A percentile compares a stretch with the other conserved stretches of the same genome.
Conservation (phyloP, 2,113 vertebrate species). For the Bubo bubo region DNA sequence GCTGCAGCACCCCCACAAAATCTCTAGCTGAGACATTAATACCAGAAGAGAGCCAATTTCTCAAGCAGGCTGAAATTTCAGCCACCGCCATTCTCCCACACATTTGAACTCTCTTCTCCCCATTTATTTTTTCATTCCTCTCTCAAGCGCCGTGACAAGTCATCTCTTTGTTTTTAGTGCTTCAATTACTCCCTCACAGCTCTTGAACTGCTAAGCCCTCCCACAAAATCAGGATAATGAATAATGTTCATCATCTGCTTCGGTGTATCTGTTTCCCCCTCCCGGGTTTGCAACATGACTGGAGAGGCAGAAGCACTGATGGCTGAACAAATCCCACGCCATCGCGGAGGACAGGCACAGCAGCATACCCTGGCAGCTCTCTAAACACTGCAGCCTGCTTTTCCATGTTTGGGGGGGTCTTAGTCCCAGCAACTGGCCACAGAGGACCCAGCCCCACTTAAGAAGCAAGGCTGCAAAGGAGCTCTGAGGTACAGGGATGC, state of each 20-base stretch:
- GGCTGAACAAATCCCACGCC: constrained; percentile 12
- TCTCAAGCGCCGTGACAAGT: neutral
- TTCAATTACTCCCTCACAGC: constrained; percentile 48
- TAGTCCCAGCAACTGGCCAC: neutral
- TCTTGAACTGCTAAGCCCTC: constrained; percentile 29
- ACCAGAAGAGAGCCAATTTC: neutral
- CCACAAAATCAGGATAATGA: constrained; percentile 55
- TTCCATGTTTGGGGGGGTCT: neutral
- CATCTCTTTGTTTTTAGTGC: constrained; percentile 35
- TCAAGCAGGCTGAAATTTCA: constrained; percentile 20
- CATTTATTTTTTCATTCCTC: constrained; percentile 15
- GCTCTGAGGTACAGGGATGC: neutral
- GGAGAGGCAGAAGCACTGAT: neutral
- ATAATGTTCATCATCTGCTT: neutral
- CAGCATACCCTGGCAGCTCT: neutral
- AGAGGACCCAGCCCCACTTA: neutral
- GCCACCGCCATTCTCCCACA: constrained; percentile 15
- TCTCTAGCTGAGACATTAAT: neutral
- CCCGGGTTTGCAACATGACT: neutral
- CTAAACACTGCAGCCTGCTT: neutral
- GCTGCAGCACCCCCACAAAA: neutral
- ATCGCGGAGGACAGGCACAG: neutral
- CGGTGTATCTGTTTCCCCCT: neutral
- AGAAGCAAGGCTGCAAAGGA: neutral
- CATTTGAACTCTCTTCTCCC: constrained; percentile 26